These are phyloP conservation scores for Lochmaea capreae DNA, from an alignment of 2,888 invertebrate species.

Conservation along the genomic window DNA sequence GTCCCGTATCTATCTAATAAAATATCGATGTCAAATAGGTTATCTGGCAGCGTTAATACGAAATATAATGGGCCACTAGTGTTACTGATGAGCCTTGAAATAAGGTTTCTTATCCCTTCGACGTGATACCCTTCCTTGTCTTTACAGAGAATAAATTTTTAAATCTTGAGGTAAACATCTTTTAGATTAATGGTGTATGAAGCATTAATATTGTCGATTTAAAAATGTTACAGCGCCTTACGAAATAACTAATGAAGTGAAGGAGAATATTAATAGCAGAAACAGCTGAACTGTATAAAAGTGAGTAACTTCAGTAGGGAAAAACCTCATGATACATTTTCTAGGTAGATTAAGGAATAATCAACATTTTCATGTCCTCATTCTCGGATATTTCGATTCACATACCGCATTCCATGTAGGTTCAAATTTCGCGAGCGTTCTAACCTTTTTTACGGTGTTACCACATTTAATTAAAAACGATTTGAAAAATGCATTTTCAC, in stretches of 20 bases:
- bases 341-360: no score
- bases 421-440: no score
- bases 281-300: no score
- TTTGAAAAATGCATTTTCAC: no score
- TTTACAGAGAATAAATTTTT: slow-evolving; percentile 38
- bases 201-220: slow-evolving; percentile 18
- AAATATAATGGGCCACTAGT: slow-evolving; percentile 44
- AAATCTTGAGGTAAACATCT: slow-evolving; percentile 24
- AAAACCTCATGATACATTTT: no score
- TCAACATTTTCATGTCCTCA: no score
- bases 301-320: no score
- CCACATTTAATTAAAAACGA: no score
- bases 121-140: slow-evolving; percentile 32
- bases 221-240: background rate
- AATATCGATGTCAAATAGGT: slow-evolving; percentile 41
- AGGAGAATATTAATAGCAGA: background rate
- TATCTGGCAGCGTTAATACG: slow-evolving; percentile 38
- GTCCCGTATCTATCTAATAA: slow-evolving; percentile 35
- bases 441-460: no score
- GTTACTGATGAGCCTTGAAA: slow-evolving; percentile 43
- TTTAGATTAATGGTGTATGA: slow-evolving; percentile 22
- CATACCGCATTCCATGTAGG: no score
- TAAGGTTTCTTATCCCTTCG: slow-evolving; percentile 38
- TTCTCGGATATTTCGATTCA: no score
- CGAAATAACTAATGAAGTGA: background rate